Percentiles rank a stretch among this genome's conserved stretches.
Conservation (phyloP, 2,888 invertebrate species). For the Ichneumon xanthorius region DNA sequence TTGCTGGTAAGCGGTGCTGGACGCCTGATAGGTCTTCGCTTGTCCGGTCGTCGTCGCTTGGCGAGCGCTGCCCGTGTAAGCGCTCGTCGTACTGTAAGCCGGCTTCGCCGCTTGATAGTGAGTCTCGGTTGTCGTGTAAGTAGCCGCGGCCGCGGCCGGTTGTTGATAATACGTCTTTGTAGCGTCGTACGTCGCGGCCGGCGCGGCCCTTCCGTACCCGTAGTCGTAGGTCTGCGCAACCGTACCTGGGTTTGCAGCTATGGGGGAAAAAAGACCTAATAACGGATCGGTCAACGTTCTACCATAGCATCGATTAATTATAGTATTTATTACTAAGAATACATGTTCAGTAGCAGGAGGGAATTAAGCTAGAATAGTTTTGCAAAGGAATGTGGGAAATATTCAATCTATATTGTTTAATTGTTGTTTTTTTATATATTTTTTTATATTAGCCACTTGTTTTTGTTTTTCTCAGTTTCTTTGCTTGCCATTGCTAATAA, state of each 20-base stretch:
- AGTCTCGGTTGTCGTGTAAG: conserved; percentile 89
- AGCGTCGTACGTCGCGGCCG: conserved; percentile 91
- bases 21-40: conserved; percentile 84
- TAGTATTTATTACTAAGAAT: background rate
- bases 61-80: conserved; percentile 88
- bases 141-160: conserved; percentile 89
- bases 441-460: too few species aligned
- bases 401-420: too few species aligned
- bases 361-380: background rate
- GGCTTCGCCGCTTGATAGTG: conserved; percentile 89
- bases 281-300: conserved; percentile 73
- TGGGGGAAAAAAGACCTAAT: conserved; percentile 72
- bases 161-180: conserved; percentile 94
- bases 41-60: conserved; percentile 85
- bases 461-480: too few species aligned
- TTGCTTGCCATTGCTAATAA: too few species aligned
- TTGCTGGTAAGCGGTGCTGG: conserved; percentile 83
- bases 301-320: conserved; percentile 57
- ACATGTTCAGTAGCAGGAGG: background rate
- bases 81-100: conserved; percentile 90
- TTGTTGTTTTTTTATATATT: too few species aligned
- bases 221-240: conserved; percentile 89
- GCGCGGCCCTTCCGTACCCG: conserved; percentile 88
- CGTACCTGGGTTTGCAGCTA: conserved; percentile 84
- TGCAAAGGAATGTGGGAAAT: background rate